Base-by-base conservation (phyloP, 2,888 invertebrate genomes). In the Cyaniris semiargus region DNA sequence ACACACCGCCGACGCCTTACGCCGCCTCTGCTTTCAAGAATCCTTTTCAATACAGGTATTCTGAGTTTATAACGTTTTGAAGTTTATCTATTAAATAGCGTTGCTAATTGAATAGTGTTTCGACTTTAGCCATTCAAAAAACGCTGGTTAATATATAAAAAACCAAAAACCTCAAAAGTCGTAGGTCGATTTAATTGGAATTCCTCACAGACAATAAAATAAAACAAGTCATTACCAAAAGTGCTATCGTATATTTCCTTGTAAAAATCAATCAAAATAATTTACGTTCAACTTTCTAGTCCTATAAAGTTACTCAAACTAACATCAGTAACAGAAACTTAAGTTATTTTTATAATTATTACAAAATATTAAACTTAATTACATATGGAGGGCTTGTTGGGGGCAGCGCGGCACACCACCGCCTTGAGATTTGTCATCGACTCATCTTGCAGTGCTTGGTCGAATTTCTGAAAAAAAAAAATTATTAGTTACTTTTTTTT, bases 351-450 rank as follows among this genome's bases (percentile, higher is more conserved):
- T 78, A 76, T 53, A 60, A 76, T 34, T 53, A 60, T 53, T 15
- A 15, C 48, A 15, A 15, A 23, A 58, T 83, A 58, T 66, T 27
- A 10, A 7, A 66, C 60, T 66, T 66, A 66, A 31, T 85, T 88
- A 81, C 94, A 93, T 15, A 81, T 81, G 0, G 89, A 76, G 0
- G 93, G 94, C 75, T 91, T 93, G 81, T 80, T 86, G 10, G 81
- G 77, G 0, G 92, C 88, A 10, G 82, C 82, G 79, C 93, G 89
- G 86, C 96, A 96, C 3, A 96, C 87, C 0, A 95, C 95, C 1
- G 89, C 86, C 75, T 95, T 93, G 78, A 96, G 94, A 84, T 96
- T 92, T 3, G 86, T 87, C 83, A 95, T 88, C 0, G 96, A 95
- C 58, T 94, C 89, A 0, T 95, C 91, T 78, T 95, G 95, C 2